A percentile compares a stretch with the other conserved stretches of the same genome.
Evolutionary conservation across 2,888 invertebrate genomes (phyloP).

Genomic region (Andrena praecox): DNA sequence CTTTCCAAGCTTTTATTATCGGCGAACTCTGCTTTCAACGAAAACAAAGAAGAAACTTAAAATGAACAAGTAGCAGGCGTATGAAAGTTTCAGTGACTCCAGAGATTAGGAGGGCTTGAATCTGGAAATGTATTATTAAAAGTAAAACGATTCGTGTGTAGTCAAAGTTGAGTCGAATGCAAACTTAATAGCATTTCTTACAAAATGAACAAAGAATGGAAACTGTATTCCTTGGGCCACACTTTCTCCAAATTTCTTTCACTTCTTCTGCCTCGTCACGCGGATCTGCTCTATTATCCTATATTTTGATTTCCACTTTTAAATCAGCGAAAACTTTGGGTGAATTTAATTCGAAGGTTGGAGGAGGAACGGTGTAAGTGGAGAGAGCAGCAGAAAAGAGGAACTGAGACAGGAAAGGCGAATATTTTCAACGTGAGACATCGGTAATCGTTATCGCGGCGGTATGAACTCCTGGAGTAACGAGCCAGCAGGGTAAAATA

Average conservation of each 20-base stretch:
- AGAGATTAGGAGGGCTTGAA: too few relatives aligned
- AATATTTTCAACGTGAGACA: slow-evolving; percentile 62
- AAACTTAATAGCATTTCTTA: not conserved
- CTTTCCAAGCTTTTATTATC: not conserved
- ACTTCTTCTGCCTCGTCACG: not conserved
- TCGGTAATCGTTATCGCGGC: slow-evolving; percentile 65
- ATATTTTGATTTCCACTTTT: not conserved
- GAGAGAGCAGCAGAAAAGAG: not conserved
- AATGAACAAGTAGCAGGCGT: not conserved
- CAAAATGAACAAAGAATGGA: not conserved
- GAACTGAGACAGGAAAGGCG: slow-evolving; percentile 9
- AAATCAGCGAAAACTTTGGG: too few relatives aligned
- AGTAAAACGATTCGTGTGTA: not conserved
- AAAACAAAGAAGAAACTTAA: not conserved
- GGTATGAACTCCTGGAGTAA: slow-evolving; percentile 11
- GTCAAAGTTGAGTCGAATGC: not conserved
- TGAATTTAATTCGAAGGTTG: too few relatives aligned
- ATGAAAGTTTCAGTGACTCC: too few relatives aligned
- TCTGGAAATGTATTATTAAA: too few relatives aligned
- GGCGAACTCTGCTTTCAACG: not conserved
- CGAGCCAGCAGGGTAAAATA: slow-evolving; percentile 11
- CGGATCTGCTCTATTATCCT: not conserved
- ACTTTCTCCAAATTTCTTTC: slow-evolving; percentile 8
- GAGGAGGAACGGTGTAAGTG: too few relatives aligned
- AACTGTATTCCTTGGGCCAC: not conserved